Evolutionary conservation across 2,113 vertebrate species (phyloP).

Genomic region (western clawed frog (Xenopus tropicalis)): UCB_Xtro_10.0 CM004450.2:145852001-145852500

Average conservation of each 20-base stretch:
- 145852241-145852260: neutral
- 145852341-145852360: conserved; percentile 58
- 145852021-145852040: too few relatives aligned
- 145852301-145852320: conserved; percentile 55
- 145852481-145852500: conserved; percentile 18
- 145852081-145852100: neutral
- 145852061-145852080: neutral
- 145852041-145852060: neutral
- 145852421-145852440: conserved; percentile 58
- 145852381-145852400: conserved; percentile 57
- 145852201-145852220: too few relatives aligned
- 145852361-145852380: conserved; percentile 60
- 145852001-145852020: too few relatives aligned
- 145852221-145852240: too few relatives aligned
- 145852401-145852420: conserved; percentile 56
- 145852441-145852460: conserved; percentile 56
- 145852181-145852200: conserved; percentile 47
- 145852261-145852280: neutral
- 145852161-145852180: conserved; percentile 50
- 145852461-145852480: conserved; percentile 52
- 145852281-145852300: conserved; percentile 48
- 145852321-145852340: conserved; percentile 45
- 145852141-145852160: neutral
- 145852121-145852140: neutral
- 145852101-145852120: conserved; percentile 13